These are phyloP conservation scores for Ataeniobius toweri DNA, from an alignment of 2,797 vertebrate species.

Conservation along the genomic window DNA sequence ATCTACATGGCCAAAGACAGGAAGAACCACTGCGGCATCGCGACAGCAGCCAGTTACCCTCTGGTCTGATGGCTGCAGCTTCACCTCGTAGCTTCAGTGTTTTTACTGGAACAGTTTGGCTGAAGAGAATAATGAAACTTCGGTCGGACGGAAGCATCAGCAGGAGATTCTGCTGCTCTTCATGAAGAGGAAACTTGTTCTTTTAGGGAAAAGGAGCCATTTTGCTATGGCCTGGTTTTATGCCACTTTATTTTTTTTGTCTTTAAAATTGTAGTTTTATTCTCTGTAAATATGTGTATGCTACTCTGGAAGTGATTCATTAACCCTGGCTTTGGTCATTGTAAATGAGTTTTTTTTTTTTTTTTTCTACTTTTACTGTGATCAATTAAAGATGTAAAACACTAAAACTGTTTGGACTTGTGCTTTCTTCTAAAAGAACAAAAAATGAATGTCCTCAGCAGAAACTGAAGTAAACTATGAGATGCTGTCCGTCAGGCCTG, in stretches of 20 bases:
- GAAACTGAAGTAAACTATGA: no score
- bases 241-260: slow-evolving; percentile 43
- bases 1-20: slow-evolving; percentile 90
- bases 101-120: slow-evolving; percentile 33
- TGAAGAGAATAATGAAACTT: slow-evolving; percentile 21
- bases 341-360: slow-evolving; percentile 62
- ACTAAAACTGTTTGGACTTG: slow-evolving; percentile 32
- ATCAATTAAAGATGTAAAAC: slow-evolving; percentile 75
- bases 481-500: no score
- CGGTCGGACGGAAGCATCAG: neutral
- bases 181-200: slow-evolving; percentile 46
- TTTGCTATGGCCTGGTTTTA: slow-evolving; percentile 53
- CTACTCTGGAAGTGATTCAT: slow-evolving; percentile 39
- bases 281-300: slow-evolving; percentile 77
- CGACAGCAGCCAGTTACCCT: slow-evolving; percentile 92
- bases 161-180: slow-evolving; percentile 36
- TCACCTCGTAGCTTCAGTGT: neutral
- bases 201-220: slow-evolving; percentile 63
- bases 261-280: slow-evolving; percentile 60
- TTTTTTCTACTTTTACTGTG: slow-evolving; percentile 67
- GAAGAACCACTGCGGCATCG: slow-evolving; percentile 93
- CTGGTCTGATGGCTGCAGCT: slow-evolving; percentile 72
- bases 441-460: neutral
- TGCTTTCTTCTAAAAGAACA: neutral
- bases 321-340: slow-evolving; percentile 53